Conservation (phyloP, 2,113 vertebrate genomes). For the Tychaedon coryphoeus region DNA sequence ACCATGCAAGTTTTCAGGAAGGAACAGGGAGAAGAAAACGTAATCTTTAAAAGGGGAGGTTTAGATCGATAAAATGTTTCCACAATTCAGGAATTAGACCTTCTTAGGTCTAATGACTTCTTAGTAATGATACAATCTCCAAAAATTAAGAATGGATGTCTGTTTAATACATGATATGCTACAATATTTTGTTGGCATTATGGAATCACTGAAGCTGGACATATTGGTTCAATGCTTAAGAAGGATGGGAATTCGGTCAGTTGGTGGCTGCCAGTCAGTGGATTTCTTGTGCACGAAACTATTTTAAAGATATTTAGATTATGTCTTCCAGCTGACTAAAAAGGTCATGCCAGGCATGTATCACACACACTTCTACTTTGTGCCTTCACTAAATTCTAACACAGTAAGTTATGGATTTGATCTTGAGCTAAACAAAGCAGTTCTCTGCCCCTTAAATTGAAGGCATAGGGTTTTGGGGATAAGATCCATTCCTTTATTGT, state of each 20-base stretch:
- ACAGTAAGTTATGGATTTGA: neutral
- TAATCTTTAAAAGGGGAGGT: neutral
- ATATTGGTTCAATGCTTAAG: neutral
- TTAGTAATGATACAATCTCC: neutral
- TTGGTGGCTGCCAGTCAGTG: neutral
- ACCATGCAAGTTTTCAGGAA: slow-evolving; percentile 11
- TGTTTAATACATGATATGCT: rapidly evolving
- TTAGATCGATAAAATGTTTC: neutral
- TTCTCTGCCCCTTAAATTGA: neutral
- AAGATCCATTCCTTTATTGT: neutral
- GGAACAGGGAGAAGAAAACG: neutral
- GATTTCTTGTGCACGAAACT: neutral
- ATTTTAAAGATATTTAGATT: neutral
- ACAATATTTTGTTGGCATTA: neutral
- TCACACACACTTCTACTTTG: neutral
- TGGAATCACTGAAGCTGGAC: neutral
- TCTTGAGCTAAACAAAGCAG: neutral
- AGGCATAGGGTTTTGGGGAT: neutral
- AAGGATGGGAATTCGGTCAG: neutral
- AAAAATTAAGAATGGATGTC: neutral
- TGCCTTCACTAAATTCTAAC: neutral
- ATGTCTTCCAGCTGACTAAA: neutral
- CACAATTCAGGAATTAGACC: neutral
- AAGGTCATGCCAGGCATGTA: neutral
- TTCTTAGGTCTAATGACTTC: neutral